Evolutionary conservation across 2,888 invertebrate species (phyloP).

Genomic region (Tetanocera ferruginea): DNA sequence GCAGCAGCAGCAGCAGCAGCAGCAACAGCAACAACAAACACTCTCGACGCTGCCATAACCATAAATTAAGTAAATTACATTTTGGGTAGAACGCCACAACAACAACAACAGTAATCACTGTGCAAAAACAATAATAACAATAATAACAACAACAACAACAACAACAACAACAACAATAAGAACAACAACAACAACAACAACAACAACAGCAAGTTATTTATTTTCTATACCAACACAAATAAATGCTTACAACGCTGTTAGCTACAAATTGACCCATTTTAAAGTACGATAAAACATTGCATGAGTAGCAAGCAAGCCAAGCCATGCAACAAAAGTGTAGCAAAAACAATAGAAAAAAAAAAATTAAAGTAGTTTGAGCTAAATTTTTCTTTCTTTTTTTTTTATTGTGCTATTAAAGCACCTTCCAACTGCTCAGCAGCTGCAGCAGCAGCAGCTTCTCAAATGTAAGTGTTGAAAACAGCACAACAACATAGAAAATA

Average conservation of each 20-base stretch:
- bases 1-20: not conserved
- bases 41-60: conserved; percentile 14
- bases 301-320: too few species aligned
- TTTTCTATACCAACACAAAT: too few species aligned
- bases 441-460: not conserved
- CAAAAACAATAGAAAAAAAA: not conserved
- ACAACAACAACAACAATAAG: not conserved
- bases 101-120: not conserved
- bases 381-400: too few species aligned
- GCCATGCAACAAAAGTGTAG: too few species aligned
- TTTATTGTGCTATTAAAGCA: not conserved
- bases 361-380: not conserved
- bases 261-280: too few species aligned
- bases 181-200: conserved; percentile 1
- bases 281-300: too few species aligned
- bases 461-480: not conserved
- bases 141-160: not conserved
- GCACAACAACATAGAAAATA: too few species aligned
- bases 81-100: not conserved
- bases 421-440: not conserved
- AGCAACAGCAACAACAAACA: not conserved
- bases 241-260: too few species aligned
- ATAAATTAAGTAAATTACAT: conserved; percentile 29
- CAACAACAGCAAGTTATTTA: not conserved
- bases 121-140: not conserved